Base-by-base conservation (phyloP, 2,797 vertebrate species). In the Lerista edwardsae region DNA sequence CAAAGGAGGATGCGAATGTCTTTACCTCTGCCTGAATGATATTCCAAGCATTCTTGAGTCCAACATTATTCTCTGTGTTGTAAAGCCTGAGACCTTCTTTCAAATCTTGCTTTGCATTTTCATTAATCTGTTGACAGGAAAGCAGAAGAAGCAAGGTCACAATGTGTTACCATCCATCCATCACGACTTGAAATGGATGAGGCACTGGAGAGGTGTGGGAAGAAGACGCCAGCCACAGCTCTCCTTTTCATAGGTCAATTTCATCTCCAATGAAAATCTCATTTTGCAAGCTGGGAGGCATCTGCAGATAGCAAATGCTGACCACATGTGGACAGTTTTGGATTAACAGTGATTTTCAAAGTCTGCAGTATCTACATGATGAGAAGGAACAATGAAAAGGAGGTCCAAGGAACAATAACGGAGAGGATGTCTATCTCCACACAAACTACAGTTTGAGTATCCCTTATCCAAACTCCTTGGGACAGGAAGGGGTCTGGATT, bases 1-100 rank as follows among this genome's bases (percentile, higher is more conserved):
- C 84, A 86, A 91, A 87, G 72, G 73, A 57, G 86, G 29, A 61
- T 7, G 39, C 12, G 7, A 29, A 0, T 0, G 3, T 0, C 1
- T 93, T 74, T 92, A 99, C 99, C 97, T 99, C 98, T 5, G 98
- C 98, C 95, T 99, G 99, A 92, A 99, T 99, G 94, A 99, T 99
- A 95, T 99, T 99, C 99, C 99, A 99, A 68, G 98, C 98, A 0
- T 99, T 99, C 94, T 98, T 97, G 92, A 99, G 95, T 75, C 99
- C 98, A 87, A 99, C 96, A 65, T 99, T 99, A 94, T 98, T 98
- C 83, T 99, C 98, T 0, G 97, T 98, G 94, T 98, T 98, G 95
- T 99, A 99, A 3, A 99, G 97, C 89, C 96, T 96, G 89, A 99
- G 97, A 6, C 99, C 99, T 8, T 98, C 97, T 92, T 98, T 99